Conservation (phyloP, 1,140 invertebrate genomes). For the Conus betulinus region DNA sequence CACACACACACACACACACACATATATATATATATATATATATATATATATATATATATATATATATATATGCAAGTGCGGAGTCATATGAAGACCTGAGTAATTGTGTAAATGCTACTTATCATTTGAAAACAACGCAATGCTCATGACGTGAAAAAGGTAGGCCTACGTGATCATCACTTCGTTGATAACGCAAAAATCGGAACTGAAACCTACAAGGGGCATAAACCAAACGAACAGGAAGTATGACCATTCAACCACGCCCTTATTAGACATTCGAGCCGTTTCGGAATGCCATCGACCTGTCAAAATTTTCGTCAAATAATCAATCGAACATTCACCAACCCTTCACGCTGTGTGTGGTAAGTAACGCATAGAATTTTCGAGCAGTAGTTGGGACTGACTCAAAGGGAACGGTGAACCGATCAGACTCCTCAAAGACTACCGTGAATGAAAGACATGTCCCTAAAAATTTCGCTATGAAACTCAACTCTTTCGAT, state of each 20-base stretch:
- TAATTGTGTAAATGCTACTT: too few species aligned
- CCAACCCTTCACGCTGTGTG: not conserved
- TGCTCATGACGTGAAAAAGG: too few species aligned
- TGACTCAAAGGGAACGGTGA: not conserved
- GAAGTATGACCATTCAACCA: not conserved
- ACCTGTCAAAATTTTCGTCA: not conserved
- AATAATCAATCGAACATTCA: not conserved
- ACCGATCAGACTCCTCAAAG: not conserved
- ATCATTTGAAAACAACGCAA: too few species aligned
- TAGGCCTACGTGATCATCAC: too few species aligned
- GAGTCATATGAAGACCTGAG: too few species aligned
- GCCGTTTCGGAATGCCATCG: not conserved
- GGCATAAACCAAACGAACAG: not conserved
- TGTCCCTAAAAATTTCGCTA: too few species aligned
- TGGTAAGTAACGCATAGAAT: not conserved
- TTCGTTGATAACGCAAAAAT: not conserved
- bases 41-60: too few species aligned
- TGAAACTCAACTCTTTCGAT: too few species aligned
- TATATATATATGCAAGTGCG: too few species aligned
- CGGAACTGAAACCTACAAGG: not conserved
- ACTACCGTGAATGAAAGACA: too few species aligned
- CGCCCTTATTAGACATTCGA: not conserved
- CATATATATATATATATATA: too few species aligned
- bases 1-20: too few species aligned
- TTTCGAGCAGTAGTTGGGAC: not conserved